These are phyloP conservation scores for Habrosyne pyritoides DNA, from an alignment of 2,888 invertebrate genomes.

Conservation along the genomic window DNA sequence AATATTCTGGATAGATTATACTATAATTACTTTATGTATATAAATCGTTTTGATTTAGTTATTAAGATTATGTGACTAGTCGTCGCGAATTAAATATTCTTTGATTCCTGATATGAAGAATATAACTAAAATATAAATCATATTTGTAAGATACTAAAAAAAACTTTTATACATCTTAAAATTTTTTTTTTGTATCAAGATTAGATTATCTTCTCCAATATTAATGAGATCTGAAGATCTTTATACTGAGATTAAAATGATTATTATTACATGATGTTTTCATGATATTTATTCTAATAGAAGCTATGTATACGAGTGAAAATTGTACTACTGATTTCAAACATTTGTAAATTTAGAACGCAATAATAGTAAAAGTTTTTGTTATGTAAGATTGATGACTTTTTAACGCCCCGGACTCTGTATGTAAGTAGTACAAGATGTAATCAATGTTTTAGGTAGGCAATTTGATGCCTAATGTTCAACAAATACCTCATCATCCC, in stretches of 20 bases:
- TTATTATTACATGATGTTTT: conserved; percentile 5
- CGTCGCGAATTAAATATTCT: conserved; percentile 55
- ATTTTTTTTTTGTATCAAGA: not conserved
- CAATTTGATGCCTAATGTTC: conserved; percentile 18
- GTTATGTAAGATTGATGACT: not conserved
- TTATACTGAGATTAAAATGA: not conserved
- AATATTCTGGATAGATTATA: conserved; percentile 51
- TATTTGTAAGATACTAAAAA: not conserved
- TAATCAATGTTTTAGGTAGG: not conserved
- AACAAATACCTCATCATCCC: conserved; percentile 28
- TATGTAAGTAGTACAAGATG: not conserved
- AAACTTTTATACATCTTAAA: not conserved
- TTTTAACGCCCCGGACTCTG: not conserved
- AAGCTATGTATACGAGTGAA: not conserved
- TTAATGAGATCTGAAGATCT: not conserved
- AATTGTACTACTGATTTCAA: conserved; percentile 1
- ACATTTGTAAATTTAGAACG: not conserved
- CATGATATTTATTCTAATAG: not conserved
- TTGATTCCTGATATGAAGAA: conserved; percentile 18
- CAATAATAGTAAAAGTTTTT: not conserved
- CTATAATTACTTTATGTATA: conserved; percentile 30
- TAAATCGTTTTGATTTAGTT: conserved; percentile 40
- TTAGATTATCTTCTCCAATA: not conserved
- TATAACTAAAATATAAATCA: not conserved
- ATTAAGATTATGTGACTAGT: conserved; percentile 64